phyloP scores from a whole-genome alignment of 1,140 invertebrate genomes.

The Drosophila bocki region DNA sequence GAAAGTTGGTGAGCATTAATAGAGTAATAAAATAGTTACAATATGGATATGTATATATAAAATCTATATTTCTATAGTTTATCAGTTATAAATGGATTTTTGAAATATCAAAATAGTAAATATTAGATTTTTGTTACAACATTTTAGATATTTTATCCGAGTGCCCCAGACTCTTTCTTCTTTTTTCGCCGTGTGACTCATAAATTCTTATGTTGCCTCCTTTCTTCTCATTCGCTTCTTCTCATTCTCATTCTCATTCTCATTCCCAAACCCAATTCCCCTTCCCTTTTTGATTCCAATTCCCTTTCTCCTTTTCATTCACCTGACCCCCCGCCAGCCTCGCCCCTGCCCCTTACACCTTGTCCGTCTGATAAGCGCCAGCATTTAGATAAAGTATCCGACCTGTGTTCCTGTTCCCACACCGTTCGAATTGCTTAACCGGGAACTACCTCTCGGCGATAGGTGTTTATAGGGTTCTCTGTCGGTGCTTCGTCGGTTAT shows the following conservation, averaged over 20 bases:
- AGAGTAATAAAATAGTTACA: neutral
- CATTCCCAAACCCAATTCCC: constrained; percentile 6
- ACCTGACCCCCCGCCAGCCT: constrained; percentile 14
- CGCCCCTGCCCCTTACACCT: constrained; percentile 12
- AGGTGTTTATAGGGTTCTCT: constrained; percentile 17
- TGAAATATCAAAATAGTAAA: neutral
- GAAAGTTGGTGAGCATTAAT: neutral
- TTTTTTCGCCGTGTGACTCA: constrained; percentile 62
- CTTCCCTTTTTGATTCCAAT: constrained; percentile 18
- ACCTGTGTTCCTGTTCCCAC: constrained; percentile 24
- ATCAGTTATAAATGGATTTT: neutral
- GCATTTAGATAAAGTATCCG: constrained; percentile 70
- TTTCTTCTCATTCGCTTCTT: constrained; percentile 35
- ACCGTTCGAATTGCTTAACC: constrained; percentile 37
- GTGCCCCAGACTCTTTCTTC: constrained; percentile 48
- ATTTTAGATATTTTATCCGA: constrained; percentile 16
- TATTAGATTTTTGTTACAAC: neutral
- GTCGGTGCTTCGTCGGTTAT: neutral
- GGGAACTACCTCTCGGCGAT: constrained; percentile 25
- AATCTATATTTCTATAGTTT: neutral
- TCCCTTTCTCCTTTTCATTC: constrained; percentile 25
- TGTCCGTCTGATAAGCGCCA: constrained; percentile 71
- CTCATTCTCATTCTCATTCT: neutral
- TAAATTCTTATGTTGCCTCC: constrained; percentile 52
- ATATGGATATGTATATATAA: no score